Evolutionary conservation across 1,140 invertebrate genomes (phyloP).

Genomic region (Pseudoatta argentina): DNA sequence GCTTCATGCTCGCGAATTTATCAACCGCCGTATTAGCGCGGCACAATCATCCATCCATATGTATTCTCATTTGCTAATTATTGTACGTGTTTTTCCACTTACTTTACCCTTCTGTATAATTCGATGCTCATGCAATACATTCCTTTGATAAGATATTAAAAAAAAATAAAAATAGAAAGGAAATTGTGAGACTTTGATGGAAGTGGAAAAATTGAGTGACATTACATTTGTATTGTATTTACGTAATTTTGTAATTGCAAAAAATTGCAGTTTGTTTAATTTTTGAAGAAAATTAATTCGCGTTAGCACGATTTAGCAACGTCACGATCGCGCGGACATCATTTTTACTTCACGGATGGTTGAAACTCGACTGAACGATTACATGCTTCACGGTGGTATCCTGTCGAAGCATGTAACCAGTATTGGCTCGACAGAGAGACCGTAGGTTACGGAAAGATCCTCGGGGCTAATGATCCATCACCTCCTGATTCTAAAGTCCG

Average conservation of each 20-base stretch:
- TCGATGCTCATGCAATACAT: background rate
- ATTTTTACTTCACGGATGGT: conserved; percentile 48
- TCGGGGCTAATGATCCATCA: conserved; percentile 73
- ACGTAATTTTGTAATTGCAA: background rate
- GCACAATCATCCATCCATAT: background rate
- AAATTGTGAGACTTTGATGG: background rate
- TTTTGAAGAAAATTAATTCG: conserved; percentile 33
- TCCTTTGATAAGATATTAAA: background rate
- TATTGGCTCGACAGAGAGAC: conserved; percentile 44
- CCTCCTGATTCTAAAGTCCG: conserved; percentile 68
- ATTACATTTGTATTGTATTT: background rate
- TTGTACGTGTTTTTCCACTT: background rate
- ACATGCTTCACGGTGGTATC: conserved; percentile 51
- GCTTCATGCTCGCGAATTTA: conserved; percentile 60
- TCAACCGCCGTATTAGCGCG: conserved; percentile 42
- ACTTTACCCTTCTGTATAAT: conserved; percentile 10
- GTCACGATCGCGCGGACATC: conserved; percentile 38
- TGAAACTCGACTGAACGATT: conserved; percentile 43
- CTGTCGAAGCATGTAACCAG: conserved; percentile 48
- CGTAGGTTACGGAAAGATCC: conserved; percentile 64
- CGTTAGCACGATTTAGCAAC: conserved; percentile 35
- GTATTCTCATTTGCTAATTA: background rate
- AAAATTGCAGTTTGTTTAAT: background rate
- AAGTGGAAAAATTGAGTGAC: background rate
- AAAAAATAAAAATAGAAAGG: background rate